Evolutionary conservation across 2,113 vertebrate species (phyloP), one percentile per base, ranked within the genome.

Genomic region (Otocyon megalotis): DNA sequence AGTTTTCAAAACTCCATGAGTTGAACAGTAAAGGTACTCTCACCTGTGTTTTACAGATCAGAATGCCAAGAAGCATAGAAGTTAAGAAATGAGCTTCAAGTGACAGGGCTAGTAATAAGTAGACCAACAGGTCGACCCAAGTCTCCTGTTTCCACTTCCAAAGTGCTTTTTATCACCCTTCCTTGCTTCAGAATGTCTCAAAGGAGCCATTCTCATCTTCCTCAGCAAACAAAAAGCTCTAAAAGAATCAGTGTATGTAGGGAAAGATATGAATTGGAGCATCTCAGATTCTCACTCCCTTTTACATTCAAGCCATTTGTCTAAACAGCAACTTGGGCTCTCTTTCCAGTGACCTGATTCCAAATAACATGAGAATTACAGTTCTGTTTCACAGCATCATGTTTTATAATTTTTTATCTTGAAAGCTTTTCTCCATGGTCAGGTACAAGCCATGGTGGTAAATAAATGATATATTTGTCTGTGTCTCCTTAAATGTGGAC

Each of bases 321-420:
- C 84, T 88, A 88, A 94, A 48, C 50, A 88, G 63, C 14, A 56
- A 24, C 71, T 71, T 71, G 43, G 37, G 13, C 79, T 96, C 10
- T 53, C 81, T 96, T 89, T 95, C 95, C 79, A 93, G 90, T 96
- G 97, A 96, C 97, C 97, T 94, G 79, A 95, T 97, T 97, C 85
- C 85, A 90, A 95, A 81, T 80, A 91, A 90, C 77, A 65, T 3
- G 67, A 96, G 67, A 76, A 89, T 50, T 26, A 53, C 48, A 12
- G 53, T 58, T 94, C 77, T 95, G 58, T 82, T 97, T 90, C 92
- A 88, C 90, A 79, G 76, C 30, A 85, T 92, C 71, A 13, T 65
- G 85, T 94, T 96, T 95, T 69, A 86, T 97, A 62, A 90, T 97
- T 97, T 98, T 97, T 94, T 92, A 95, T 95, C 96, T 67, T 95